Evolutionary conservation across 2,113 vertebrate genomes (phyloP), one percentile per base, ranked within the genome.

Genomic region (Tautogolabrus adspersus): DNA sequence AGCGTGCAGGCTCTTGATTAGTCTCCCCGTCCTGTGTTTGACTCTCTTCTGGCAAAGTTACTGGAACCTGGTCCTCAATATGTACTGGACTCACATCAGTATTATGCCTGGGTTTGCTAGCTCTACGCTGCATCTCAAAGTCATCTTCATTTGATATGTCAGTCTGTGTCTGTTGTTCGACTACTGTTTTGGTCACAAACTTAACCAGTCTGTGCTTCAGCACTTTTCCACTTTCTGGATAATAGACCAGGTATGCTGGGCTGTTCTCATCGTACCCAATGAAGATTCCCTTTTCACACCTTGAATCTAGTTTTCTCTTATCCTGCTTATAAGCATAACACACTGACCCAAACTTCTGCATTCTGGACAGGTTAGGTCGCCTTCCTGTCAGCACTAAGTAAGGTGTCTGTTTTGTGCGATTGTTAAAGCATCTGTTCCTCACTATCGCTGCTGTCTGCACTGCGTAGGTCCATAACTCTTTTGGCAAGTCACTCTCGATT

Each of bases 371-470:
- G 3, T 75, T 42, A 0, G 65, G 59, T 21, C 5, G 1, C 18
- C 23, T 55, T 0, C 62, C 56, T n/a, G 57, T 62, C 1, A 72
- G 8, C 40, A 40, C n/a, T 1, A 21, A 46, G 10, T 37, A n/a
- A n/a, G 52, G 40, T 16, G 40, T 71, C 46, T 65, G 60, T 3
- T 22, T 22, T 18, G 49, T 66, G 38, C 0, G 0, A 0, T 49
- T 72, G 6, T 62, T 77, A 42, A 62, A 77, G 3, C 75, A 77
- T 5, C 57, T 52, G 5, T 77, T 83, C 0, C 49, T 62, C 2
- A 49, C 13, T 3, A 1, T 15, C 30, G 54, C 26, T 26, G 26
- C 26, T 26, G 26, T 26, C 26, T 26, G 26, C 26, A 26, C 0
- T 9, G 52, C 51, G 12, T 0, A 58, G 1, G 52, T 57, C 78